Evolutionary conservation across 2,888 invertebrate species (phyloP).

Genomic region (Cyrtodaria siliqua): DNA sequence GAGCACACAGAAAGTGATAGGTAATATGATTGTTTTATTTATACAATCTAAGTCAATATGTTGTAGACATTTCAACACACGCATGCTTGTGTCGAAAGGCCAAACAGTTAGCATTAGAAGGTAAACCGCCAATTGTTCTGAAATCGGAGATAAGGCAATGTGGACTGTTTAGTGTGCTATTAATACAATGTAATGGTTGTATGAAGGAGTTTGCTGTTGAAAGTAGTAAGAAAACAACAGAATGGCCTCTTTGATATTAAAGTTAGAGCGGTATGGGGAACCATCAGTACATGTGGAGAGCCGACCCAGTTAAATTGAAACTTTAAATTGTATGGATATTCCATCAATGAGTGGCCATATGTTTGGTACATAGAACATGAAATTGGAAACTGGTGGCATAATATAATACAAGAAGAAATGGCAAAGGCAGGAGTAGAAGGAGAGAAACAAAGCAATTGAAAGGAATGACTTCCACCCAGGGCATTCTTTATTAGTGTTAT

Average conservation of each 20-base stretch:
- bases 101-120: background rate
- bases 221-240: background rate
- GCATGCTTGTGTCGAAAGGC: background rate
- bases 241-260: background rate
- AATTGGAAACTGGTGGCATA: conserved; percentile 8
- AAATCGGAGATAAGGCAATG: background rate
- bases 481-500: conserved; percentile 29
- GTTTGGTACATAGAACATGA: background rate
- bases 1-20: too few species aligned
- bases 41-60: background rate
- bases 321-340: background rate
- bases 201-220: background rate
- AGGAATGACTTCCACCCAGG: conserved; percentile 10
- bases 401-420: conserved; percentile 15
- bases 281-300: conserved; percentile 20
- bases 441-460: conserved; percentile 13
- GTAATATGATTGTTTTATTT: background rate
- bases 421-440: conserved; percentile 8
- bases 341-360: background rate
- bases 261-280: background rate
- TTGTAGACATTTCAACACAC: background rate
- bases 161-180: background rate
- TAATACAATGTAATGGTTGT: background rate
- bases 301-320: background rate
- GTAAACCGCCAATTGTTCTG: background rate